Evolutionary conservation across 2,113 vertebrate genomes (phyloP).

Genomic region (Cygnus atratus): DNA sequence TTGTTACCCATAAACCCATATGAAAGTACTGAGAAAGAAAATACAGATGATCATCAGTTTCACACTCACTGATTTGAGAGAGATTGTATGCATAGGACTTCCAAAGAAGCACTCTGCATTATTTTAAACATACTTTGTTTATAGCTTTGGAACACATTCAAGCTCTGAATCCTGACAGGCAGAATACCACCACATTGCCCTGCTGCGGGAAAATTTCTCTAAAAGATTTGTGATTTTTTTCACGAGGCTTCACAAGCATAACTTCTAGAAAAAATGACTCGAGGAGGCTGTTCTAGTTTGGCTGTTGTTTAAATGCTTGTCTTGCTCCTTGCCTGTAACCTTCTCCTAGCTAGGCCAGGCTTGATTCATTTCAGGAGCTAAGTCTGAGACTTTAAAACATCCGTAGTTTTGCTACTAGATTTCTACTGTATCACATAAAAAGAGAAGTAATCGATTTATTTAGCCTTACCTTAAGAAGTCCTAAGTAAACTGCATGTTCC

Average conservation of each 20-base stretch:
- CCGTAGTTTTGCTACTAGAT: neutral
- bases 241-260: neutral
- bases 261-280: neutral
- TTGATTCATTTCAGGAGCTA: neutral
- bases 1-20: neutral
- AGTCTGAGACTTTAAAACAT: neutral
- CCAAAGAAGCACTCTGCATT: neutral
- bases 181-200: neutral
- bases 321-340: neutral
- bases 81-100: neutral
- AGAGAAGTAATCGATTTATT: neutral
- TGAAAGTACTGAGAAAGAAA: neutral
- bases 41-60: rapidly evolving
- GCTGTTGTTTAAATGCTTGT: neutral
- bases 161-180: neutral
- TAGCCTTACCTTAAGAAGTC: neutral
- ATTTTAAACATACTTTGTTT: neutral
- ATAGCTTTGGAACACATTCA: neutral
- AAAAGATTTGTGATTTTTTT: neutral
- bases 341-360: neutral
- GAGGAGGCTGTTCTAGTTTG: neutral
- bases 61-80: rapidly evolving
- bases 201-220: neutral
- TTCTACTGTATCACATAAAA: neutral
- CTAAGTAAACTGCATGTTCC: neutral